These are phyloP conservation scores for Nothocercus julius DNA, from an alignment of 2,113 vertebrate species.

Conservation along the genomic window DNA sequence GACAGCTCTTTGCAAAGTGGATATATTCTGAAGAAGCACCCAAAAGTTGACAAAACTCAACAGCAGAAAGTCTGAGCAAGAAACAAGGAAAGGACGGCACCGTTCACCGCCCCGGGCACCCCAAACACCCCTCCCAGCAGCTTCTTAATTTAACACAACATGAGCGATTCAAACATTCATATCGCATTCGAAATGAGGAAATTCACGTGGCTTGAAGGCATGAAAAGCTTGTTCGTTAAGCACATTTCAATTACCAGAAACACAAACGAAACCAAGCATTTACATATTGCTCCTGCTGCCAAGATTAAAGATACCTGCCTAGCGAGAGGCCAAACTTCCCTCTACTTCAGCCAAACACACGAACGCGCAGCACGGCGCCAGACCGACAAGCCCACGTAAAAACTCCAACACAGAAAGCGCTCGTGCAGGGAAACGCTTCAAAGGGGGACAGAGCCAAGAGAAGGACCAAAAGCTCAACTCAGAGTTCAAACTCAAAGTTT, in stretches of 20 bases:
- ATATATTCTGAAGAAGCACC: neutral
- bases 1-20: neutral
- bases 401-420: accelerated
- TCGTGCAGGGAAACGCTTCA: neutral
- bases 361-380: neutral
- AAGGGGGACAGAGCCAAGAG: neutral
- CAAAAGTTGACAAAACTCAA: neutral
- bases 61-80: neutral
- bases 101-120: accelerated
- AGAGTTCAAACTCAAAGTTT: neutral
- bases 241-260: slow-evolving; percentile 30
- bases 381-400: neutral
- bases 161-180: neutral
- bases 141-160: neutral
- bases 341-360: neutral
- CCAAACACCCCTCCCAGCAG: neutral
- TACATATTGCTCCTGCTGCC: neutral
- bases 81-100: neutral
- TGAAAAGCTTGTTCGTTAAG: slow-evolving; percentile 18
- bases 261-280: neutral
- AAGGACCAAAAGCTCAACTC: neutral
- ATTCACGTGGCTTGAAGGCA: slow-evolving; percentile 46
- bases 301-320: neutral
- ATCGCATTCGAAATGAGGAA: slow-evolving; percentile 11
- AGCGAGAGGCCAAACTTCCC: neutral